Evolutionary conservation across 1,140 invertebrate genomes (phyloP).

Genomic region (Sinella curviseta): DNA sequence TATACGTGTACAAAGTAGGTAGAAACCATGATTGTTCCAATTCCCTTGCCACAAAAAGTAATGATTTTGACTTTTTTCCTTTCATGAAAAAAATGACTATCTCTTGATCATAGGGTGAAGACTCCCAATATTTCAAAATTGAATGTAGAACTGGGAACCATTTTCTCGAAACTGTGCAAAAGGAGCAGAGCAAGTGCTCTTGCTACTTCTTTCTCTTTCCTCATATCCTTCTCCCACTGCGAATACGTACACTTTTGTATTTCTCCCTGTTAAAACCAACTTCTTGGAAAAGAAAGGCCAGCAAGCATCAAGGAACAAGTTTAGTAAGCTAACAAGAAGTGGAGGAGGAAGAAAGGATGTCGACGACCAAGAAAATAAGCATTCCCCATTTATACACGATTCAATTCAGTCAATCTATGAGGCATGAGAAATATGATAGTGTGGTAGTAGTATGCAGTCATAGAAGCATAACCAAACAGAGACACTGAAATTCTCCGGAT

Average conservation of each 20-base stretch:
- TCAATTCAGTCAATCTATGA: constrained; percentile 7
- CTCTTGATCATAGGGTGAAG: constrained; percentile 16
- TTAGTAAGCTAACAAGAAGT: neutral
- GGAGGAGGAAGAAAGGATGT: neutral
- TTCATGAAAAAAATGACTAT: constrained; percentile 16
- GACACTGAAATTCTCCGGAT: too few relatives aligned
- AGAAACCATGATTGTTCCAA: constrained; percentile 20
- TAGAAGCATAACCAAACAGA: too few relatives aligned
- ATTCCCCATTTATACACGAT: neutral
- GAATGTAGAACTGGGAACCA: constrained; percentile 24
- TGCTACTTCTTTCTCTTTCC: neutral
- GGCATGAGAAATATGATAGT: neutral
- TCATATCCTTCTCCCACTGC: too few relatives aligned
- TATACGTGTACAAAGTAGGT: neutral
- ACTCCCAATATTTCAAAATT: constrained; percentile 26
- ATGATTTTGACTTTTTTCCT: constrained; percentile 14
- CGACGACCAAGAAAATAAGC: neutral
- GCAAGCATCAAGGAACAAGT: neutral
- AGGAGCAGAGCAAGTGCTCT: neutral
- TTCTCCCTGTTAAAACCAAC: neutral
- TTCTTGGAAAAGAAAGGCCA: neutral
- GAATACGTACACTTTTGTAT: neutral
- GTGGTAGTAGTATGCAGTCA: too few relatives aligned
- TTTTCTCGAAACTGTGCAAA: neutral
- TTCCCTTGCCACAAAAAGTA: constrained; percentile 21